phyloP scores from a whole-genome alignment of 2,888 invertebrate species.

The Ametastegia equiseti region DNA sequence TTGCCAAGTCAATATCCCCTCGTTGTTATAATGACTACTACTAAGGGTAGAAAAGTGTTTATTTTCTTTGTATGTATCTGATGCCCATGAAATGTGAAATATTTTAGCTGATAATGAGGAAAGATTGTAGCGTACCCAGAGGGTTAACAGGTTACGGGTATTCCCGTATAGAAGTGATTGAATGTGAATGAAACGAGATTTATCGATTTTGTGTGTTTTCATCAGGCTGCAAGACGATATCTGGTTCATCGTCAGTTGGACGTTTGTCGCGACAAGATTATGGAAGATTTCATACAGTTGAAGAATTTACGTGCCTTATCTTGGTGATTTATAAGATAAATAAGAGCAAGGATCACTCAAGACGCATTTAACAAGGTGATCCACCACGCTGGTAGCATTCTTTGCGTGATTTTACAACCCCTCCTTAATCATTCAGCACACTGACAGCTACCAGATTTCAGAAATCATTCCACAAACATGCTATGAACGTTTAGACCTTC shows the following conservation, averaged over 20 bases:
- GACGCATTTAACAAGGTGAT: constrained; percentile 69
- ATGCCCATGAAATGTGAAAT: background rate
- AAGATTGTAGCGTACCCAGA: background rate
- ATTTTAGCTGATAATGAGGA: background rate
- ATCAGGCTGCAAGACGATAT: background rate
- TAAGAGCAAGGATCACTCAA: constrained; percentile 65
- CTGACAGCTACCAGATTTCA: constrained; percentile 60
- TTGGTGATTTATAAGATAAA: constrained; percentile 74
- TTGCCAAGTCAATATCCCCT: no score
- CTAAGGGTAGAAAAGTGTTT: no score
- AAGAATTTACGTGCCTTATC: constrained; percentile 62
- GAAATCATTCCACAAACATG: constrained; percentile 70
- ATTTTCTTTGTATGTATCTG: background rate
- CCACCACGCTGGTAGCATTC: constrained; percentile 53
- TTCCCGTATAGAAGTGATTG: background rate
- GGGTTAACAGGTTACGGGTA: background rate
- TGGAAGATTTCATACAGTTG: constrained; percentile 66
- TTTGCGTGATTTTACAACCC: constrained; percentile 64
- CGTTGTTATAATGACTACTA: no score
- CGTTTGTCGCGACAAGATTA: constrained; percentile 60
- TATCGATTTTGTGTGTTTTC: background rate
- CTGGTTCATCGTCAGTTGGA: constrained; percentile 31
- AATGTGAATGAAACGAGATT: background rate
- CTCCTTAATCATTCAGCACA: constrained; percentile 66
- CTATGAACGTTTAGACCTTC: constrained; percentile 51